Evolutionary conservation across 2,113 vertebrate species (phyloP).

Genomic region (Mirounga angustirostris): DNA sequence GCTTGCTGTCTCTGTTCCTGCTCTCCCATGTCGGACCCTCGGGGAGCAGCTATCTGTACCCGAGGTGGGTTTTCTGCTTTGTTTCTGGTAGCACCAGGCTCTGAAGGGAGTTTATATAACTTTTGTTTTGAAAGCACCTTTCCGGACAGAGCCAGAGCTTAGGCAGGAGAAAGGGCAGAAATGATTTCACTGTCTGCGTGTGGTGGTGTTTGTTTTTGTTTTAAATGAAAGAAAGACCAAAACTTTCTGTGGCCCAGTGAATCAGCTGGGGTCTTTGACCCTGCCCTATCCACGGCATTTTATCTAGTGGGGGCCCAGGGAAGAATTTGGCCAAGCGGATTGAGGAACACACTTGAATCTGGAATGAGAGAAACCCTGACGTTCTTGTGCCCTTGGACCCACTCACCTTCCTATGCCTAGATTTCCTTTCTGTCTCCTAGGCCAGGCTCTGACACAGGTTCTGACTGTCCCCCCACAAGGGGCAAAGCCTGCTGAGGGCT

Average conservation of each 20-base stretch:
- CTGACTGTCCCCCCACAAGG: background rate
- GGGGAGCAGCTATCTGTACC: background rate
- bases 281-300: slow-evolving; percentile 1
- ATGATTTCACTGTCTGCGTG: background rate
- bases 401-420: background rate
- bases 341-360: slow-evolving; percentile 42
- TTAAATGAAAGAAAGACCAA: slow-evolving; percentile 56
- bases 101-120: background rate
- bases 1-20: background rate
- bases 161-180: background rate
- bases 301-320: slow-evolving; percentile 1
- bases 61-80: background rate
- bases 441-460: slow-evolving; percentile 2
- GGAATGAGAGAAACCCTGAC: slow-evolving; percentile 38
- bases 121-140: slow-evolving; percentile 65
- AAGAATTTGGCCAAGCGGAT: background rate
- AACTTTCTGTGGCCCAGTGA: slow-evolving; percentile 4
- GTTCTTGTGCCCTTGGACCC: slow-evolving; percentile 39
- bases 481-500: slow-evolving; percentile 16
- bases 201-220: slow-evolving; percentile 54
- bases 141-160: background rate
- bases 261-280: slow-evolving; percentile 39
- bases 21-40: background rate
- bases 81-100: background rate
- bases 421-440: background rate